Evolutionary conservation across 1,140 invertebrate species (phyloP).

Genomic region (Apis florea): DNA sequence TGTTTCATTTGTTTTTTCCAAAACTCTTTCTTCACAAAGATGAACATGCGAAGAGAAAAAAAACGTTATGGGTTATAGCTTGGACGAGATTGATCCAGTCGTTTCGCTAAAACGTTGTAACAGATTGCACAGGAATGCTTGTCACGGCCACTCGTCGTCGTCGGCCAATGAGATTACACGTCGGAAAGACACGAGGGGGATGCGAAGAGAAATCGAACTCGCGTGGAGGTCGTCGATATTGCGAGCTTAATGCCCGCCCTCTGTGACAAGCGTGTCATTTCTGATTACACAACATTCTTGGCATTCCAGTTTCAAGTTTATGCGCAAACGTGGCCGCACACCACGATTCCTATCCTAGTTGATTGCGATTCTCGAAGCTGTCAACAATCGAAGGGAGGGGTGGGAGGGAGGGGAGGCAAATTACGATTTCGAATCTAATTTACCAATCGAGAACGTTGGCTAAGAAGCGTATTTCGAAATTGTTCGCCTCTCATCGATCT

Average conservation of each 20-base stretch:
- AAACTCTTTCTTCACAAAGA: no score
- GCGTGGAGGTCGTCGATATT: conserved; percentile 3
- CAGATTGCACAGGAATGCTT: no score
- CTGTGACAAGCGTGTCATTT: conserved; percentile 18
- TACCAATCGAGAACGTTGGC: no score
- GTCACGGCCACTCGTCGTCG: background rate
- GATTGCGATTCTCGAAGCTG: background rate
- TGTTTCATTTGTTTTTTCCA: no score
- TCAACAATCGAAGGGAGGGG: background rate
- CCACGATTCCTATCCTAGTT: background rate
- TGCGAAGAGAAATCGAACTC: background rate
- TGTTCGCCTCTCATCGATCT: no score
- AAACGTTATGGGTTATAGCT: no score
- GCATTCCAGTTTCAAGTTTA: background rate
- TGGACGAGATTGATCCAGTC: background rate
- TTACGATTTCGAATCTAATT: no score
- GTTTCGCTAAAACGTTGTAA: background rate
- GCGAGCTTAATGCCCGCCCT: background rate
- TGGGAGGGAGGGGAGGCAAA: no score
- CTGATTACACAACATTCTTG: background rate
- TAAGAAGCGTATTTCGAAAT: no score
- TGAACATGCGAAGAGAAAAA: no score
- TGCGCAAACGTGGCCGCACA: background rate
- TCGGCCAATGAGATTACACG: background rate
- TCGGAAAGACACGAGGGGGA: background rate